Conservation (phyloP, 2,888 invertebrate genomes). For the Caenorhabditis virilis region DNA sequence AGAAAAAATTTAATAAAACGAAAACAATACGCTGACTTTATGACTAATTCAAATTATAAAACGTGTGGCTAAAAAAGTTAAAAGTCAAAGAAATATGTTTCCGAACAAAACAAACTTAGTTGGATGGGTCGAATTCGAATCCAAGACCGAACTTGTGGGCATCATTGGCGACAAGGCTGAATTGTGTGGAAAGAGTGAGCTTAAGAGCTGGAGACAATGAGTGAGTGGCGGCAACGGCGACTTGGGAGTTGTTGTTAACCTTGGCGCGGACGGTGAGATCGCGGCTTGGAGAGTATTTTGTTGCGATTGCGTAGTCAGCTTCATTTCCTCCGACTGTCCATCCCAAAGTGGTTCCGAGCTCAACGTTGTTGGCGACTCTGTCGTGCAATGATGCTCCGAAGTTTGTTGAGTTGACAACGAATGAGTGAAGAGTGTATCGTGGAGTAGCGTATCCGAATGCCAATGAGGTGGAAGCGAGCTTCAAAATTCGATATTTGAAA, state of each 20-base stretch:
- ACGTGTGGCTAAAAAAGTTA: no score
- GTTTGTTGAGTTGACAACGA: conserved; percentile 52
- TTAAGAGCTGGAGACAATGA: conserved; percentile 57
- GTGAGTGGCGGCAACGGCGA: conserved; percentile 66
- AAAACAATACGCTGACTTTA: no score
- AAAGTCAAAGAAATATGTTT: no score
- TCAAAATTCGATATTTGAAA: no score
- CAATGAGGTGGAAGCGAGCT: conserved; percentile 45
- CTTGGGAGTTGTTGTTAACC: conserved; percentile 61
- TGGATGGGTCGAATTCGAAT: conserved; percentile 77
- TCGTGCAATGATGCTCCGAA: conserved; percentile 61
- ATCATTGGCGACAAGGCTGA: conserved; percentile 60
- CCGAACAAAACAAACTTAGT: conserved; percentile 17
- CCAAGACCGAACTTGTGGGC: conserved; percentile 83
- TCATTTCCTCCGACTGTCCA: conserved; percentile 63
- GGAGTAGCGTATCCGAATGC: conserved; percentile 83
- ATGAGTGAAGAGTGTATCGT: conserved; percentile 89
- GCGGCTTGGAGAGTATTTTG: conserved; percentile 61
- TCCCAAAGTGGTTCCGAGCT: conserved; percentile 63
- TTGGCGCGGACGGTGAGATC: conserved; percentile 65
- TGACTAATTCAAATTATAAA: no score
- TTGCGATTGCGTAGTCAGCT: conserved; percentile 60
- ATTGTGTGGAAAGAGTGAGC: conserved; percentile 64
- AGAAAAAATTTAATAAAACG: no score
- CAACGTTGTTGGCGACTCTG: conserved; percentile 62